Base-by-base conservation (phyloP, 2,113 vertebrate genomes). In the Odocoileus hemionus region DNA sequence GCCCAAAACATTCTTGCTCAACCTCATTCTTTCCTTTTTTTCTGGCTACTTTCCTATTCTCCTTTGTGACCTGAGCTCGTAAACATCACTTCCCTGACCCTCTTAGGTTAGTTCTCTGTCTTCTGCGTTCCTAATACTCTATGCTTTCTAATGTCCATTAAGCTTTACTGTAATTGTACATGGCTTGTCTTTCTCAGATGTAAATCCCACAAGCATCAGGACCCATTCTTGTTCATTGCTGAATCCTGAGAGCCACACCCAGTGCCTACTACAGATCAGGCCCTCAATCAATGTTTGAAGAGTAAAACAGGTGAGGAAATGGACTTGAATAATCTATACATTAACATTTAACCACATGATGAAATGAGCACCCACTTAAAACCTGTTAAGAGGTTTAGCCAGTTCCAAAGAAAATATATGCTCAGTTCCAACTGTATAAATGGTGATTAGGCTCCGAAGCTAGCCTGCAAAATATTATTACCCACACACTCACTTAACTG, bases 291-390 rank as follows among this genome's bases (percentile, higher is more conserved):
- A 64, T 57, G 93, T 50, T 82, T 91, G 84, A 80, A 57, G 25
- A 67, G 26, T 70, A 95, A 91, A 78, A 86, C 50, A 92, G 58
- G 47, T 50, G 76, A 91, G 67, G 45, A 95, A 74, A 91, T 47
- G 25, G 30, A 78, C 61, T 95, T 67, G n/a, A 78, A 92, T 90
- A 84, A 61, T 55, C 85, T 92, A 17, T 28, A 39, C 64, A 70
- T 61, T 79, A 54, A 94, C 80, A 78, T 61, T 79, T 58, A 94
- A 92, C 30, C 23, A 87, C 79, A 92, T 54, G 89, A 92, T 83
- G 80, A 94, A 94, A 95, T 43, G 13, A 84, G 52, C 33, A 30
- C n/a, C 28, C 88, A 64, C 67, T 96, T 91, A 78, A 85, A 95
- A 92, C 26, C 23, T 79, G 84, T 47, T 93, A 43, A 89, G 26